Conservation (phyloP, 2,888 invertebrate species). For the Heterodera filipjevi region DNA sequence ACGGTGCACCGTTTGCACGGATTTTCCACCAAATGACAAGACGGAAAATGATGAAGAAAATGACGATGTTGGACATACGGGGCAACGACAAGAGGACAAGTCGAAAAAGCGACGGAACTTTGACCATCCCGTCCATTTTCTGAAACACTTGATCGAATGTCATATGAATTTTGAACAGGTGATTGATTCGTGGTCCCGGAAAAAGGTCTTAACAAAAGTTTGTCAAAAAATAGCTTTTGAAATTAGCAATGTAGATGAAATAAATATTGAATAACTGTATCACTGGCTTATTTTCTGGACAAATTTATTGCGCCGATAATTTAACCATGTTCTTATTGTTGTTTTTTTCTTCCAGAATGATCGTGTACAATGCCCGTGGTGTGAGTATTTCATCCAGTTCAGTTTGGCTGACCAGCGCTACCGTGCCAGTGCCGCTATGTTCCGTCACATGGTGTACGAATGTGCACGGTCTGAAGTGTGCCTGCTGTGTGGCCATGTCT, state of each 20-base stretch:
- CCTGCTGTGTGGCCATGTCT: background rate
- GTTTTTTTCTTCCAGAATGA: background rate
- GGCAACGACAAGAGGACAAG: background rate
- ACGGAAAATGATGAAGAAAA: background rate
- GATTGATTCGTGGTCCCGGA: no score
- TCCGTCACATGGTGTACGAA: slow-evolving; percentile 12
- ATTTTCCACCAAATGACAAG: background rate
- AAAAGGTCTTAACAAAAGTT: no score
- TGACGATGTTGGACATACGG: background rate
- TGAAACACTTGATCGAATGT: background rate
- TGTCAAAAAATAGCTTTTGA: no score
- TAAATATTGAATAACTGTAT: no score
- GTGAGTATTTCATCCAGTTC: background rate
- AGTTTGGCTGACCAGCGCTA: background rate
- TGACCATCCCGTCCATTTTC: background rate
- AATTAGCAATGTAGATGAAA: no score
- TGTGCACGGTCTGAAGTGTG: background rate
- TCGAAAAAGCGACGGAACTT: background rate
- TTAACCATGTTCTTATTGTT: background rate
- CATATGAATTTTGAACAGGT: slow-evolving; percentile 1
- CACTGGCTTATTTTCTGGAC: no score
- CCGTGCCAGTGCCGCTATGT: slow-evolving; percentile 1
- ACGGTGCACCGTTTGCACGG: background rate
- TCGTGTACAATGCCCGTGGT: background rate
- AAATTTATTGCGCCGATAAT: background rate